Evolutionary conservation across 2,113 vertebrate genomes (phyloP).

Genomic region (Dinomys branickii): DNA sequence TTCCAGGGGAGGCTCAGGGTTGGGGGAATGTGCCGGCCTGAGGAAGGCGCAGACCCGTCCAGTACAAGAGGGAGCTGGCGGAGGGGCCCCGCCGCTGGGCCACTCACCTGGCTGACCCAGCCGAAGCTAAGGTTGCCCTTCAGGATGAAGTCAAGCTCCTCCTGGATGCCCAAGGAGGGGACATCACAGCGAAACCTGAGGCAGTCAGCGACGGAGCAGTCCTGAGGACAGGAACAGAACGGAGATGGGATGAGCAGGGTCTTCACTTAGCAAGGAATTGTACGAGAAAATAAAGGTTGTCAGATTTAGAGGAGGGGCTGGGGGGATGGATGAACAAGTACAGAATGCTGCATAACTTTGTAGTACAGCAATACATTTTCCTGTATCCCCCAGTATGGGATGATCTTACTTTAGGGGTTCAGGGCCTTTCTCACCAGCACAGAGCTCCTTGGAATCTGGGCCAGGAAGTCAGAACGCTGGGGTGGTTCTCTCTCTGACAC

Average conservation of each 20-base stretch:
- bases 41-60: neutral
- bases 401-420: neutral
- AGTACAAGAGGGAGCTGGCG: neutral
- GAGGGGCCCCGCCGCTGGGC: neutral
- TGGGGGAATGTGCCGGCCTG: neutral
- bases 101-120: constrained; percentile 88
- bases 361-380: neutral
- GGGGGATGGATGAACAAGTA: neutral
- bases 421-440: constrained; percentile 69
- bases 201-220: constrained; percentile 87
- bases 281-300: neutral
- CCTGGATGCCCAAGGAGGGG: constrained; percentile 69
- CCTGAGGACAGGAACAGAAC: constrained; percentile 72
- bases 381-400: neutral
- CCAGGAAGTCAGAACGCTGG: constrained; percentile 47
- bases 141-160: constrained; percentile 80
- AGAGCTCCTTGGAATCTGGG: neutral
- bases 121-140: constrained; percentile 86
- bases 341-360: neutral
- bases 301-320: neutral
- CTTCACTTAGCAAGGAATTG: neutral
- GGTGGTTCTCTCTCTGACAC: constrained; percentile 44
- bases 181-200: constrained; percentile 83
- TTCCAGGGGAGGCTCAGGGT: neutral
- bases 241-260: neutral